phyloP scores from a whole-genome alignment of 2,797 vertebrate genomes.

The Epinephelus malabaricus region DNA sequence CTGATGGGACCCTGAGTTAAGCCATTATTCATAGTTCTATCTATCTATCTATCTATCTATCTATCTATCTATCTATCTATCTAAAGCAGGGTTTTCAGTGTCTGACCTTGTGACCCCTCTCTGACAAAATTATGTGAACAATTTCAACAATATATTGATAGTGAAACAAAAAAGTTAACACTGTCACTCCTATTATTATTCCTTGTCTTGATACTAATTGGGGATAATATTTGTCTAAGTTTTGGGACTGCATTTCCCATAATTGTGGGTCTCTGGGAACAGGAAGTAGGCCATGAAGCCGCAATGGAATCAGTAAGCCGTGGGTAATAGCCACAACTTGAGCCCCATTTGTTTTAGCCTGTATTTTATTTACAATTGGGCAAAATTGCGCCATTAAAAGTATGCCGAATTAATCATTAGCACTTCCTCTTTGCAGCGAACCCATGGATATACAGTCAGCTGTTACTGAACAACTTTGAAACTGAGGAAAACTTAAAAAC shows the following conservation, averaged over 20 bases:
- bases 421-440: background rate
- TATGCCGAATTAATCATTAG: background rate
- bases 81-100: too few species aligned
- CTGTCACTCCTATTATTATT: background rate
- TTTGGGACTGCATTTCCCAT: constrained; percentile 3
- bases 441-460: background rate
- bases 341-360: background rate
- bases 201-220: background rate
- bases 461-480: background rate
- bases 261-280: background rate
- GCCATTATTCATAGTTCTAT: background rate
- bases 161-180: background rate
- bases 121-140: too few species aligned
- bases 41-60: background rate
- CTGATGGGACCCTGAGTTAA: background rate
- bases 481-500: background rate
- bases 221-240: background rate
- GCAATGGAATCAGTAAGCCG: background rate
- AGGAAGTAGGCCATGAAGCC: background rate
- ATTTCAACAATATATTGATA: too few species aligned
- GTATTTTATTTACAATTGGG: background rate
- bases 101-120: too few species aligned
- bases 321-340: background rate
- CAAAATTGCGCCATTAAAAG: background rate
- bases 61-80: background rate